Percentiles rank a stretch among this genome's conserved stretches.
Evolutionary conservation across 2,113 vertebrate genomes (phyloP).

Genomic region (Caretta caretta): DNA sequence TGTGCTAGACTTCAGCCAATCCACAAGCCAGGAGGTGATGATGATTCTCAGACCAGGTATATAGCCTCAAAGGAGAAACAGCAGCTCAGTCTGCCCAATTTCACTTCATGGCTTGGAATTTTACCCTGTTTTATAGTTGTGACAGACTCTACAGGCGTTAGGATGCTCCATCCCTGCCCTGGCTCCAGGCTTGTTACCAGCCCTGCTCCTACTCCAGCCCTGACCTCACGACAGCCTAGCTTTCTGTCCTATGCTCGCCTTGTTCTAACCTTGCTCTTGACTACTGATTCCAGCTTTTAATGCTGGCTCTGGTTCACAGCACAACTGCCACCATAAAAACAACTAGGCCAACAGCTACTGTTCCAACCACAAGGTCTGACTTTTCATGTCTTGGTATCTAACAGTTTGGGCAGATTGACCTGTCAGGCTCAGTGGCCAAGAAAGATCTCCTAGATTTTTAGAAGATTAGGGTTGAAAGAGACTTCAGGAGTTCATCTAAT

Average conservation of each 20-base stretch:
- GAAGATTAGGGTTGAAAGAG: no score
- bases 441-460: background rate
- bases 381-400: background rate
- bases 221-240: background rate
- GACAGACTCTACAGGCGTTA: background rate
- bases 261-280: background rate
- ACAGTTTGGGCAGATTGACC: background rate
- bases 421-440: no score
- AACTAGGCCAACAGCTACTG: background rate
- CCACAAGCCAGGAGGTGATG: background rate
- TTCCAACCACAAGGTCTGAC: background rate
- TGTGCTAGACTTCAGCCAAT: background rate
- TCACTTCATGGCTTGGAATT: background rate
- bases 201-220: no score
- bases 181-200: background rate
- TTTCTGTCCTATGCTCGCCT: background rate
- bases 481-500: no score
- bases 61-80: background rate
- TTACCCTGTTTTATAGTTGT: background rate
- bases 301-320: background rate
- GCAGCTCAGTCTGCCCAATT: background rate
- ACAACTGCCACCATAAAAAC: background rate
- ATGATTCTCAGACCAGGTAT: background rate
- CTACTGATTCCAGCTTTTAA: background rate
- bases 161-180: background rate